phyloP scores from a whole-genome alignment of 2,113 vertebrate genomes.

The Pseudopodoces humilis region DNA sequence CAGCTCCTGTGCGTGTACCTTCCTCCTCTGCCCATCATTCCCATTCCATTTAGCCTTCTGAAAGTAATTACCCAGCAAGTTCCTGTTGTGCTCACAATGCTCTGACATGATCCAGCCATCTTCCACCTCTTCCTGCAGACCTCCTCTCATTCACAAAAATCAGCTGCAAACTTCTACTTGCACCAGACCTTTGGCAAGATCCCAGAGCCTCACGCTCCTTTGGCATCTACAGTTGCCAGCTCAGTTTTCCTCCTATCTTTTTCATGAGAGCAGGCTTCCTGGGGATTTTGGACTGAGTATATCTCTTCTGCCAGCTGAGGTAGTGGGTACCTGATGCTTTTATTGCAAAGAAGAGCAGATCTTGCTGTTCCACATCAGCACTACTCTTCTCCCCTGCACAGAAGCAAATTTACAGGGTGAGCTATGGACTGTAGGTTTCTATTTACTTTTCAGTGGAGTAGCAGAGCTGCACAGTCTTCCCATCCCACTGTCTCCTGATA shows the following conservation, averaged over 20 bases:
- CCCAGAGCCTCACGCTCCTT: not conserved
- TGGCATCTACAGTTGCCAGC: not conserved
- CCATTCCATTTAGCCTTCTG: not conserved
- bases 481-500: not conserved
- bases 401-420: not conserved
- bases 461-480: not conserved
- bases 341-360: not conserved
- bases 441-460: not conserved
- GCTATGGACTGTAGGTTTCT: not conserved
- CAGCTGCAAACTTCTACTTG: not conserved
- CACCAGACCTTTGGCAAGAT: not conserved
- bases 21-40: not conserved
- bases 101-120: not conserved
- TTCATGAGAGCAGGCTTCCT: not conserved
- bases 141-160: conserved; percentile 15
- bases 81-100: not conserved
- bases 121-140: not conserved
- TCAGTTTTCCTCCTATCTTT: not conserved
- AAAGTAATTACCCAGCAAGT: not conserved
- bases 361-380: not conserved
- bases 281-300: not conserved
- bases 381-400: not conserved
- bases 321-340: not conserved
- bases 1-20: not conserved
- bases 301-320: not conserved